Conservation (phyloP, 1,140 invertebrate species). For the Helicoverpa armigera region DNA sequence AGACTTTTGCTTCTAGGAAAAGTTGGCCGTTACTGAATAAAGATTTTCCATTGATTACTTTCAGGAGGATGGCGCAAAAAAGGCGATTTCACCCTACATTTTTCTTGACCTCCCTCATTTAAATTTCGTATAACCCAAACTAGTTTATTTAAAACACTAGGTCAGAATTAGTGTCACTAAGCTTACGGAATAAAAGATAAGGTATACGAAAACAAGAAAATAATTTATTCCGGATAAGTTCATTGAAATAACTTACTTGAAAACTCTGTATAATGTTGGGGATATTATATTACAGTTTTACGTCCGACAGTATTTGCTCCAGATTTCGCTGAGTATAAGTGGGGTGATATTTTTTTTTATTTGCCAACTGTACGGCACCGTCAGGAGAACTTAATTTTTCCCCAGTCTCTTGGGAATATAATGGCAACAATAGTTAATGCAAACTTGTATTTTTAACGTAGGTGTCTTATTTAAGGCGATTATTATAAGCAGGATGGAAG, state of each 20-base stretch:
- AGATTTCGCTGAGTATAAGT: background rate
- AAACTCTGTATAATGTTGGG: too few species aligned
- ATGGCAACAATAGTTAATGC: slow-evolving; percentile 4
- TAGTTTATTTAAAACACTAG: too few species aligned
- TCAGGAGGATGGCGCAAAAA: too few species aligned
- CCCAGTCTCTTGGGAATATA: background rate
- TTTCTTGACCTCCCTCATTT: too few species aligned
- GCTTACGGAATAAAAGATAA: background rate
- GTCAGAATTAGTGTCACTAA: too few species aligned
- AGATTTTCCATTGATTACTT: too few species aligned
- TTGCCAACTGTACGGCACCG: background rate
- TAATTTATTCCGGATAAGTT: background rate
- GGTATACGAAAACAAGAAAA: background rate
- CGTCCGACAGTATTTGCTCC: background rate
- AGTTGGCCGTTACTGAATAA: background rate
- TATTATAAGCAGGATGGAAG: background rate
- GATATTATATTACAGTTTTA: background rate
- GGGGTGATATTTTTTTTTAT: slow-evolving; percentile 14
- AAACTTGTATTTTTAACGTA: background rate
- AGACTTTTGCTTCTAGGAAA: background rate
- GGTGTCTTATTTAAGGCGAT: background rate
- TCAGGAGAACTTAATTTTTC: slow-evolving; percentile 1
- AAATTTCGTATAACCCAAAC: too few species aligned
- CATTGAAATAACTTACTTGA: slow-evolving; percentile 1
- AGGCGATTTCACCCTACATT: too few species aligned